A percentile compares a stretch with the other conserved stretches of the same genome.
Conservation (phyloP, 2,113 vertebrate species). For the Upupa epops region DNA sequence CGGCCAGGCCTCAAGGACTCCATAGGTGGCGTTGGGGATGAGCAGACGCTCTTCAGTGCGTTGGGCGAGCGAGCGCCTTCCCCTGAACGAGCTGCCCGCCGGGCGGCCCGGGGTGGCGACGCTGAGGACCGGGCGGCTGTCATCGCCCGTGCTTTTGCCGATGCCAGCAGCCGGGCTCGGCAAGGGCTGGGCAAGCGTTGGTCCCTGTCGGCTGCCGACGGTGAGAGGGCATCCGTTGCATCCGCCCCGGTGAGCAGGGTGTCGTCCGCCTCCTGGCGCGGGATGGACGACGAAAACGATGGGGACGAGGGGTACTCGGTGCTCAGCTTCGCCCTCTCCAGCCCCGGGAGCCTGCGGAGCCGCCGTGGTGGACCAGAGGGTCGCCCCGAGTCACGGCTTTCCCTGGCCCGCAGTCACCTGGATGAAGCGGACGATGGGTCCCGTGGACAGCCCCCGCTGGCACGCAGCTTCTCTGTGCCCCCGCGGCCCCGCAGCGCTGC, state of each 20-base stretch:
- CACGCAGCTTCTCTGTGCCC: constrained; percentile 91
- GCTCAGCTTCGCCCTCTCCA: constrained; percentile 81
- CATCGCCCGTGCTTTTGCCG: constrained; percentile 82
- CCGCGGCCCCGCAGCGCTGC: constrained; percentile 74
- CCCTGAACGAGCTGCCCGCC: constrained; percentile 78
- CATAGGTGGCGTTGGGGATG: constrained; percentile 82
- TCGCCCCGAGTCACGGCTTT: constrained; percentile 80
- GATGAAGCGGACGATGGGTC: constrained; percentile 83
- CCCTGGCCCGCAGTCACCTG: constrained; percentile 79
- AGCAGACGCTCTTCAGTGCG: constrained; percentile 84
- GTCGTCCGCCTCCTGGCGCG: constrained; percentile 77
- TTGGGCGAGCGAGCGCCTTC: constrained; percentile 81
- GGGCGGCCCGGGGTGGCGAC: constrained; percentile 67
- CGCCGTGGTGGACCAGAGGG: constrained; percentile 71
- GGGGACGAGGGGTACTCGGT: constrained; percentile 80
- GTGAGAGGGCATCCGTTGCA: constrained; percentile 79
- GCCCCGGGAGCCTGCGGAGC: constrained; percentile 74
- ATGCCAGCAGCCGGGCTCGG: constrained; percentile 74
- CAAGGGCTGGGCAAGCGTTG: constrained; percentile 85
- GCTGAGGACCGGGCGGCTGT: constrained; percentile 71
- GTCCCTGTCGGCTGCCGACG: constrained; percentile 78
- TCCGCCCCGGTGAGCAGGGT: constrained; percentile 75
- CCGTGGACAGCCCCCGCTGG: constrained; percentile 80
- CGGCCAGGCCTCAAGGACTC: constrained; percentile 85
- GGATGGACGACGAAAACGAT: constrained; percentile 73